Evolutionary conservation across 2,797 vertebrate species (phyloP).

Genomic region (Lemur catta): DNA sequence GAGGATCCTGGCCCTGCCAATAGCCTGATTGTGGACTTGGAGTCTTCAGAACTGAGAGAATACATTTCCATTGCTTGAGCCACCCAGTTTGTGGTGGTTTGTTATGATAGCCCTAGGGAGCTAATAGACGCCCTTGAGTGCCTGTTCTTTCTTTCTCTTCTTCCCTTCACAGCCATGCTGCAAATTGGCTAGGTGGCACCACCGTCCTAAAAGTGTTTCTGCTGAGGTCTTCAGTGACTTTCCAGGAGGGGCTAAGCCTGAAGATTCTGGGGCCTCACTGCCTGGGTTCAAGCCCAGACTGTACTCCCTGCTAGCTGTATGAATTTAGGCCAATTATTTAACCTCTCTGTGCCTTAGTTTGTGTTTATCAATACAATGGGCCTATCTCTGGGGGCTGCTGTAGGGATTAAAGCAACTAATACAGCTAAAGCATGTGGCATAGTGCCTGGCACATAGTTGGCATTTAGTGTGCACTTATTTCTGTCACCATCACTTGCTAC

Average conservation of each 20-base stretch:
- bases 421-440: background rate
- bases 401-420: background rate
- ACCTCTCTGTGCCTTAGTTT: background rate
- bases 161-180: background rate
- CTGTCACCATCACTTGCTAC: background rate
- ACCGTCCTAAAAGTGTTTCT: background rate
- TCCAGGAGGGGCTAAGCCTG: background rate
- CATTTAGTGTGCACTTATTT: background rate
- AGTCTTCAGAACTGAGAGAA: background rate
- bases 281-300: background rate
- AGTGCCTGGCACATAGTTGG: background rate
- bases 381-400: background rate
- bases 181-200: background rate
- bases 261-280: background rate
- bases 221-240: background rate
- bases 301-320: background rate
- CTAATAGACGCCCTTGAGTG: background rate
- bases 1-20: background rate
- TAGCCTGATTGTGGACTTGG: background rate
- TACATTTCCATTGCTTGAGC: background rate
- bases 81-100: background rate
- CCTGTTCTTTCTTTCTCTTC: background rate
- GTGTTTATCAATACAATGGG: background rate
- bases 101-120: background rate
- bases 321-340: background rate